Conservation (phyloP, 2,888 invertebrate genomes). For the Villa cingulata region DNA sequence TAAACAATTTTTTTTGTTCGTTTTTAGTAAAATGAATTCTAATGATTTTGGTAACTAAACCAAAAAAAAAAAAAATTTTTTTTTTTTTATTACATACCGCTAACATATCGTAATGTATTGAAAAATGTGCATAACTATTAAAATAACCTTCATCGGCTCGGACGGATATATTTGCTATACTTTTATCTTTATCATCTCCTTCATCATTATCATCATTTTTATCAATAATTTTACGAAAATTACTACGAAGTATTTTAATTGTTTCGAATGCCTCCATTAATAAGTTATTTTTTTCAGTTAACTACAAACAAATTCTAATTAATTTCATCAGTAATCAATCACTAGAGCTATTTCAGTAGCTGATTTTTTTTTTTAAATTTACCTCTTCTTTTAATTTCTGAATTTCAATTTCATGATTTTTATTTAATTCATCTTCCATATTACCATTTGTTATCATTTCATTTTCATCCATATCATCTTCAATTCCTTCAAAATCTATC, state of each 20-base stretch:
- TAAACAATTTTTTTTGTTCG: neutral
- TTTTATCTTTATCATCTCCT: conserved; percentile 21
- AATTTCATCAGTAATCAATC: too few relatives aligned
- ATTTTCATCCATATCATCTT: too few relatives aligned
- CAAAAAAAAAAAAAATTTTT: too few relatives aligned
- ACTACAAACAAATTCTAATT: conserved; percentile 37
- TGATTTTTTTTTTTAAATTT: neutral
- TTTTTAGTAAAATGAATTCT: neutral
- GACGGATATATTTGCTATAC: conserved; percentile 39
- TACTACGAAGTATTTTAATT: conserved; percentile 26
- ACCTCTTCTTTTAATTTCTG: neutral
- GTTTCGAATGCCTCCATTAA: conserved; percentile 43
- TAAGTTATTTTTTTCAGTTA: conserved; percentile 40
- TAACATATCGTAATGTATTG: conserved; percentile 90
- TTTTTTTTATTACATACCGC: conserved; percentile 41
- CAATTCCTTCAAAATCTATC: conserved; percentile 40
- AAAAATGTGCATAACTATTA: conserved; percentile 75
- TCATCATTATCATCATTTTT: conserved; percentile 16
- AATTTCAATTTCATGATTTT: neutral
- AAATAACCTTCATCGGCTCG: conserved; percentile 66
- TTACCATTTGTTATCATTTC: too few relatives aligned
- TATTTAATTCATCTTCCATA: neutral
- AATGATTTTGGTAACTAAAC: too few relatives aligned
- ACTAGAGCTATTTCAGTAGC: neutral
- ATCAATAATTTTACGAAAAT: conserved; percentile 21